Base-by-base conservation (phyloP, 2,797 vertebrate genomes). In the Enteromius thamalakanensis region DNA sequence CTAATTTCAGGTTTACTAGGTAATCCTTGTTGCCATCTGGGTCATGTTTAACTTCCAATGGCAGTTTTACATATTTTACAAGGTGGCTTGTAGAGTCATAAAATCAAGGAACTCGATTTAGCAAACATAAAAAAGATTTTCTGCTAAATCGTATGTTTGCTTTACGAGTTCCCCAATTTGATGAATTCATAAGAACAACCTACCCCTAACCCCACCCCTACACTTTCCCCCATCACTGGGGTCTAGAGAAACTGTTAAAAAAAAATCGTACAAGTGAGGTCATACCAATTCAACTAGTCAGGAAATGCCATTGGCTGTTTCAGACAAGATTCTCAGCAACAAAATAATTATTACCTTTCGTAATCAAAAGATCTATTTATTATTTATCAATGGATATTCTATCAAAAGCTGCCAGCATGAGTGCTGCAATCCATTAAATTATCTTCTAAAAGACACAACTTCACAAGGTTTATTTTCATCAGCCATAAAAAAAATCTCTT, bases 1-100 rank as follows among this genome's bases (percentile, higher is more conserved):
- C 87, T 86, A 89, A 85, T 88, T n/a, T n/a, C 76, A 88, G 87
- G 91, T 86, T 93, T 89, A 92, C 89, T 89, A 80, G 86, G 87
- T 49, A 80, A 74, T 80, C 62, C 88, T 76, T 89, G 83, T 87
- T 86, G 87, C 89, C 37, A 45, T 69, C 19, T 6, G 6, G 45
- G 53, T 65, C 15, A 29, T 37, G 1, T 32, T 47, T 17, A 32
- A 19, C 49, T 51, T 17, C 45, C 55, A 23, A 58, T 23, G 55
- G 55, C 8, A 23, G 10, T 58, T 23, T 1, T 55, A 55, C 8
- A n/a, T 10, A 55, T 55, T 55, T n/a, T 55, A 55, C 51, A 19
- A 55, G 19, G 21, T 55, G 51, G 19, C 3, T n/a, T 42, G 42
- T n/a, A 55, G 17, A 49, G 47, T 49, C 15, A 49, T 49, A 49